phyloP scores from a whole-genome alignment of 1,140 invertebrate species.

The Choristoneura fumiferana region DNA sequence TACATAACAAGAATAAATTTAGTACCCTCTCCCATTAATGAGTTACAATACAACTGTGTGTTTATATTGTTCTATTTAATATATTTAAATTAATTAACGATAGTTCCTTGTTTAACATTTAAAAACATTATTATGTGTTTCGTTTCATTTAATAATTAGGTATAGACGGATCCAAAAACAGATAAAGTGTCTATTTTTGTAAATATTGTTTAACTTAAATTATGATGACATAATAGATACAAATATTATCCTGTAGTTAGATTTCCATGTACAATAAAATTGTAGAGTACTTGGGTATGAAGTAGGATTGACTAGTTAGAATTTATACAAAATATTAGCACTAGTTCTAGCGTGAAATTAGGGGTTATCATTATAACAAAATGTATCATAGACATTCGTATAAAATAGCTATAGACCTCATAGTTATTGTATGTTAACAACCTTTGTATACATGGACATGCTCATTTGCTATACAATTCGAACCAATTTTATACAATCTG shows the following conservation, averaged over 20 bases:
- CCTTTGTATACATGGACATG: slow-evolving; percentile 42
- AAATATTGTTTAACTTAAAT: slow-evolving; percentile 75
- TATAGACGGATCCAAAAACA: slow-evolving; percentile 61
- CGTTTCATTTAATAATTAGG: slow-evolving; percentile 47
- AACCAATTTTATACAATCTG: slow-evolving; percentile 1
- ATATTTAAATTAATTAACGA: slow-evolving; percentile 30
- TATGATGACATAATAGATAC: slow-evolving; percentile 69
- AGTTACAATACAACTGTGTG: slow-evolving; percentile 29
- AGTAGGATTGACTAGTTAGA: slow-evolving; percentile 69
- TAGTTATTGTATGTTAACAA: slow-evolving; percentile 53
- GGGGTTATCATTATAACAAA: slow-evolving; percentile 42
- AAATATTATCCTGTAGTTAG: slow-evolving; percentile 71
- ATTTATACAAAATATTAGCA: slow-evolving; percentile 73
- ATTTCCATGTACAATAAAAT: slow-evolving; percentile 77
- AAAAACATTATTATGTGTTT: slow-evolving; percentile 42
- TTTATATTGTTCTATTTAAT: slow-evolving; percentile 38
- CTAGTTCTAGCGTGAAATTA: slow-evolving; percentile 66
- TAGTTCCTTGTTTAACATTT: slow-evolving; percentile 64
- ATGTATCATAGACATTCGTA: slow-evolving; percentile 64
- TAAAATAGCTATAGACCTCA: slow-evolving; percentile 56
- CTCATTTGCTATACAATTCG: slow-evolving; percentile 24
- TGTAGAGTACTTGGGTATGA: slow-evolving; percentile 67
- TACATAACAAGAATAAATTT: background rate
- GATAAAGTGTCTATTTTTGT: slow-evolving; percentile 74
- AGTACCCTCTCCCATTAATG: background rate